Base-by-base conservation (phyloP, 2,888 invertebrate genomes). In the Saturnia pavonia region DNA sequence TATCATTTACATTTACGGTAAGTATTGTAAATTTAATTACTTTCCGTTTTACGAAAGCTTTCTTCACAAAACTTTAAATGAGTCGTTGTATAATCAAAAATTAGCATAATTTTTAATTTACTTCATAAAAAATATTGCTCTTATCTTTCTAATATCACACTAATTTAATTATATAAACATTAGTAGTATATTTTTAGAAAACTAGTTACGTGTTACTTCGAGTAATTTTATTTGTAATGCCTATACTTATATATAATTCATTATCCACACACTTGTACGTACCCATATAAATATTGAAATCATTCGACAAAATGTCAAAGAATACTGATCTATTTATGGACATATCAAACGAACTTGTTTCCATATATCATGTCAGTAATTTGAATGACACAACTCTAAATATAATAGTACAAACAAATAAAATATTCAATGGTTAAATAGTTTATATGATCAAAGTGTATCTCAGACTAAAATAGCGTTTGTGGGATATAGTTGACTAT, bases 401-500 rank as follows among this genome's bases (percentile, higher is more conserved):
- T 57, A 57, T 25, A 57, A 57, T 7, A 57, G 25, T 57, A 25
- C 25, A 25, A 57, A 57, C 4, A 34, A 16, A 25, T 60, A 14
- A 60, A 60, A 60, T 60, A 60, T 60, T 60, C 14, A 60, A 27
- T 60, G 27, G 12, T 14, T 27, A 60, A 60, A 60, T 60, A 27
- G 25, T 60, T 60, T 60, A 27, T 60, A 60, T 14, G 27, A 60
- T 27, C 57, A 60, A 27, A 27, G 57, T 25, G 57, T 27, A 27
- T 60, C 57, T 60, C 57, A 2, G 14, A 60, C 27, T 60, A 19
- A 60, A 60, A 27, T 60, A 60, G 27, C 14, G 14, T 14, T 25
- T 14, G 27, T 27, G 14, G 11, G 11, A 2, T 11, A 27, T 12
- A 60, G 57, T 60, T 60, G 16, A 27, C 6, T 14, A 14, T 25